Base-by-base conservation (phyloP, 2,113 vertebrate genomes). In the Stegostoma tigrinum region DNA sequence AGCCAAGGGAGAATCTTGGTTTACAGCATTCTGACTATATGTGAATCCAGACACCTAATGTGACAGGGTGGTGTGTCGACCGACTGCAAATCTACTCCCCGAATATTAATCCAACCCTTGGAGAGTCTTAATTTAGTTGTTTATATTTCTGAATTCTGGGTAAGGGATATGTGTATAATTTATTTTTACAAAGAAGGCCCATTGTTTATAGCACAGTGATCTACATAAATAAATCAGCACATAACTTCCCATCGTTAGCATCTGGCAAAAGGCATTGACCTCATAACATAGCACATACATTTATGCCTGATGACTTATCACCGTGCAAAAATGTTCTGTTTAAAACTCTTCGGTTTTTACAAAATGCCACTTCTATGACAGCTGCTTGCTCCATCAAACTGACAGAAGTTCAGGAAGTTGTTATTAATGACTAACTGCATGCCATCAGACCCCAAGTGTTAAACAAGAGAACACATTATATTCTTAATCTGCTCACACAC, bases 401-500 rank as follows among this genome's bases (percentile, higher is more conserved):
- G 94, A n/a, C 67, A 72, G 93, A 68, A 45, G 38, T 72, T 95
- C 67, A 72, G 94, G 70, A 95, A 72, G 67, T 95, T 95, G 68
- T 95, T 95, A 95, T 72, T 95, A 95, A 95, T 95, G 94, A 72
- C 94, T 70, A 95, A 95, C 94, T 72, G 45, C 94, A 45, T 95
- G n/a, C 68, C 94, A 95, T 95, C 27, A 95, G 68, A 75, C 27
- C 42, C 94, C 94, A 95, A 72, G 93, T 72, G 67, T 72, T 95
- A 27, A 91, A 95, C 42, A 95, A 95, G 93, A 45, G 94, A 95
- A 75, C 94, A 72, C 94, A 75, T 95, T 95, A 95, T 95, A 95
- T 72, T 95, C 67, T 72, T 72, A 95, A 95, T 95, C 45, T 95
- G 68, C 42, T 95, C 45, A 52, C 94, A 95, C 67, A 72, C 27